Evolutionary conservation across 2,113 vertebrate species (phyloP), one percentile per base, ranked within the genome.

Genomic region (Ophiodon elongatus): DNA sequence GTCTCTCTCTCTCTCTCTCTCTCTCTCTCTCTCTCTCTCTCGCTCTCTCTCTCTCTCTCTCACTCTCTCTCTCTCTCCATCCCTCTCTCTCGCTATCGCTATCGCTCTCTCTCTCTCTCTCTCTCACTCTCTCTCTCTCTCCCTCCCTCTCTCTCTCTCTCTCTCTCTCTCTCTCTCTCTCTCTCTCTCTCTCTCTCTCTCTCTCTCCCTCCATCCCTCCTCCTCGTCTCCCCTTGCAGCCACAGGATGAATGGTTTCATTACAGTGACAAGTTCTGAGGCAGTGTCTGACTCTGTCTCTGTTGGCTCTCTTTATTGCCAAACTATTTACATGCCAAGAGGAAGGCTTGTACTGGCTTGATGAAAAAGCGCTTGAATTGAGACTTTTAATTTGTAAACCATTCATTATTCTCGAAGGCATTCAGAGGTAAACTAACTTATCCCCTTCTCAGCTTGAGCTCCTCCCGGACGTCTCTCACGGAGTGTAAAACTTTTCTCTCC

Each of bases 231-330:
- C 72, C 76, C 79, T 72, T 62, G 69, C 79, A 86, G 83, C 83
- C 85, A 76, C 39, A 90, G 82, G 90, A 94, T 91, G 90, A 93
- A 94, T 91, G 91, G 86, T 93, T 91, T 93, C 92, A 94, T 94
- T 94, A 94, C 87, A 88, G 82, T 91, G 91, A 92, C 91, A 87
- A 84, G 91, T 88, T 92, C 78, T 71, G 27, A 70, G 88, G 88
- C 87, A 81, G 81, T 87, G 76, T 85, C 85, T 89, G 85, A 73
- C 89, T 88, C 84, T 37, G 35, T 83, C 84, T 79, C 85, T 91
- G 69, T 80, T 81, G 84, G 72, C 87, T 76, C 66, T 68, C 83
- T 88, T 91, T 92, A 91, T 88, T 92, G 85, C 83, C 79, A 86
- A 84, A 90, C 76, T 86, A 88, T 92, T 94, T 93, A 91, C 89